Percentiles rank a stretch among this genome's conserved stretches.
phyloP scores from a whole-genome alignment of 37 sponge, comb jelly and placozoan genomes.

The Halichondria panicea region DNA sequence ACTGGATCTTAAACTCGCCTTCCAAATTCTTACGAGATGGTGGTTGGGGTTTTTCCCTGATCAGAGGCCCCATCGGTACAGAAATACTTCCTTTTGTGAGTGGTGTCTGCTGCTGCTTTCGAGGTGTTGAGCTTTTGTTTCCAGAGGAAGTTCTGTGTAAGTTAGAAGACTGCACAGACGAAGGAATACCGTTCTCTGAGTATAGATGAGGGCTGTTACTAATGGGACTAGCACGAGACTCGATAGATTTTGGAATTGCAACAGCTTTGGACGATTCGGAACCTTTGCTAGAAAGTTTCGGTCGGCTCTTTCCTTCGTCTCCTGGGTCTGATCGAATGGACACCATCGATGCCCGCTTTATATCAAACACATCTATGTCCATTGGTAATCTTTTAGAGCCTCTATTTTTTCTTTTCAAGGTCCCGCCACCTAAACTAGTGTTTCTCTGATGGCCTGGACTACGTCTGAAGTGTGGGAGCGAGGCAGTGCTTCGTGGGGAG shows the following conservation, averaged over 20 bases:
- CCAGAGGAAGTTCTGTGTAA: too few relatives aligned
- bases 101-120: neutral
- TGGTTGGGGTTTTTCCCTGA: conserved; percentile 5
- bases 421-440: too few relatives aligned
- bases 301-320: conserved; percentile 5
- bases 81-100: conserved; percentile 11
- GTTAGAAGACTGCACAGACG: too few relatives aligned
- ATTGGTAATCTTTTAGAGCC: too few relatives aligned
- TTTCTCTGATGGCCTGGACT: neutral
- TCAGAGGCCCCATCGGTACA: conserved; percentile 4
- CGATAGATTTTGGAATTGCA: conserved; percentile 14
- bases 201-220: too few relatives aligned
- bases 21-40: neutral
- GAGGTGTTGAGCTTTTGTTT: too few relatives aligned
- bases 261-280: too few relatives aligned
- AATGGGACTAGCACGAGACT: too few relatives aligned
- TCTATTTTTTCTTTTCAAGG: too few relatives aligned
- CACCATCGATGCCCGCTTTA: conserved; percentile 39
- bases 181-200: too few relatives aligned
- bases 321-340: conserved; percentile 41
- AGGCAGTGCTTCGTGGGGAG: neutral
- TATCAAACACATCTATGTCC: neutral
- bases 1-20: conserved; percentile 34
- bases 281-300: too few relatives aligned
- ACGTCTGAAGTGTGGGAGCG: neutral